phyloP scores from a whole-genome alignment of 2,797 vertebrate genomes.

The Protonibea diacanthus region DNA sequence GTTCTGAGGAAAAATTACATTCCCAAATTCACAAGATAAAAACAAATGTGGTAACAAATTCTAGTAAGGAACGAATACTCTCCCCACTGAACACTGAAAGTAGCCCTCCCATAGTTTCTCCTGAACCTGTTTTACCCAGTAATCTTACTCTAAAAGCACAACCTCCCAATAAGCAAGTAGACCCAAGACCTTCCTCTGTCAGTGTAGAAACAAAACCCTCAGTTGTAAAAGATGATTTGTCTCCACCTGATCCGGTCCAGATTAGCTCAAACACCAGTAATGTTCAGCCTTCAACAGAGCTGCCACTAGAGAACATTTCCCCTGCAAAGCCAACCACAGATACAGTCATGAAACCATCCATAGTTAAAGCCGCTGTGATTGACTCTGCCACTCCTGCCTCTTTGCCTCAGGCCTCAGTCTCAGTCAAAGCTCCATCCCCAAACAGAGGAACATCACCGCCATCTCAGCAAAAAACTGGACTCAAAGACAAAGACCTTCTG shows the following conservation, averaged over 20 bases:
- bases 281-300: conserved; percentile 51
- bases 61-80: conserved; percentile 19
- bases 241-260: conserved; percentile 17
- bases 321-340: conserved; percentile 70
- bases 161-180: conserved; percentile 22
- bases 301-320: conserved; percentile 53
- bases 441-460: conserved; percentile 79
- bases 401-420: conserved; percentile 73
- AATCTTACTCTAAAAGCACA: conserved; percentile 35
- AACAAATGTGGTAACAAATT: conserved; percentile 16
- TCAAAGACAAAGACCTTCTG: conserved; percentile 68
- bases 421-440: conserved; percentile 74
- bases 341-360: conserved; percentile 74
- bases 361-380: conserved; percentile 77
- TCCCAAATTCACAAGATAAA: conserved; percentile 38
- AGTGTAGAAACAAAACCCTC: conserved; percentile 45
- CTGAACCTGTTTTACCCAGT: conserved; percentile 16
- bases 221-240: conserved; percentile 34
- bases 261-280: conserved; percentile 45
- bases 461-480: conserved; percentile 82
- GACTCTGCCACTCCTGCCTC: conserved; percentile 75
- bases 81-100: conserved; percentile 17
- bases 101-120: background rate
- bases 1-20: conserved; percentile 35
- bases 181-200: conserved; percentile 40